Conservation (phyloP, 92 coral and sea anemone genomes). For the Epizoanthus rinbou region DNA sequence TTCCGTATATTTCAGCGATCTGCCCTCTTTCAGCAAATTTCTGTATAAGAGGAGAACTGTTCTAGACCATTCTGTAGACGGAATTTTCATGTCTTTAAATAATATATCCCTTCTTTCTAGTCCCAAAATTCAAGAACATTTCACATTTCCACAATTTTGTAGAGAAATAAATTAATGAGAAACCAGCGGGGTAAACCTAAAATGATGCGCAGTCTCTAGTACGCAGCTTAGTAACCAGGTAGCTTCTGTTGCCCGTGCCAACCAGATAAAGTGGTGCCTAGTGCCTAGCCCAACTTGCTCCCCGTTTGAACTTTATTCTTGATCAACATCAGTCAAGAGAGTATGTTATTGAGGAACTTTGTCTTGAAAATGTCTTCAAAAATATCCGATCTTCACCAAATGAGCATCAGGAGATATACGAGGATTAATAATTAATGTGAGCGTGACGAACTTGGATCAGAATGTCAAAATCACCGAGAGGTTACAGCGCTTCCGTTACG, state of each 20-base stretch:
- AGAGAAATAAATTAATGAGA: no score
- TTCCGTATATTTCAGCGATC: conserved; percentile 63
- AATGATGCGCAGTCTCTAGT: not conserved
- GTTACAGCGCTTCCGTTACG: conserved; percentile 31
- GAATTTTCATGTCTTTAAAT: conserved; percentile 55
- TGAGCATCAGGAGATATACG: not conserved
- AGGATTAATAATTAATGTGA: not conserved
- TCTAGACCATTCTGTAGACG: conserved; percentile 75
- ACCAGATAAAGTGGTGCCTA: conserved; percentile 39
- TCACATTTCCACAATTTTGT: no score
- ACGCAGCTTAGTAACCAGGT: conserved; percentile 34
- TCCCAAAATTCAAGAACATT: no score
- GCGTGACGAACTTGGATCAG: not conserved
- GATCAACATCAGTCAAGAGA: not conserved
- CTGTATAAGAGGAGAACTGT: conserved; percentile 68
- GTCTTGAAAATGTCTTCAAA: not conserved
- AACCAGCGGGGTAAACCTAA: not conserved
- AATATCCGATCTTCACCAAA: conserved; percentile 1
- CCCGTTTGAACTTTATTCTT: not conserved
- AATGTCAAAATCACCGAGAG: conserved; percentile 36
- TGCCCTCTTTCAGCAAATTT: conserved; percentile 71
- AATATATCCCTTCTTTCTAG: no score
- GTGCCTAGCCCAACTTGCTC: not conserved
- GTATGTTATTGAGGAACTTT: no score
- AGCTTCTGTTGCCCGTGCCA: conserved; percentile 40